A percentile compares a stretch with the other conserved stretches of the same genome.
Evolutionary conservation across 1,140 invertebrate species (phyloP).

Genomic region (Ips nitidus): DNA sequence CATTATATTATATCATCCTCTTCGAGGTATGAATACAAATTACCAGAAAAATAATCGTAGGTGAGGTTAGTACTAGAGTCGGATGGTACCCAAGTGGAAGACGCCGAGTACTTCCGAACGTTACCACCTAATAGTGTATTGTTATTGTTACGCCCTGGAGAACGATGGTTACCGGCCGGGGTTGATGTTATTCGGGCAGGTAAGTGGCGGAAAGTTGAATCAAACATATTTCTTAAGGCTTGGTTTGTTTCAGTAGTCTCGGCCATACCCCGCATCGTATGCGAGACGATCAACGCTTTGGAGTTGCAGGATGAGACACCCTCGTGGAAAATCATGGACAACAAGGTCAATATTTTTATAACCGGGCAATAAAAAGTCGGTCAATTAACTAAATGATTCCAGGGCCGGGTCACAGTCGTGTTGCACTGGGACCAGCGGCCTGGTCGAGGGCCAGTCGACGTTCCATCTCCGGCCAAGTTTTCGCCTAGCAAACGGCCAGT

Average conservation of each 20-base stretch:
- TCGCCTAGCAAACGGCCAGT: constrained; percentile 69
- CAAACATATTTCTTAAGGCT: constrained; percentile 12
- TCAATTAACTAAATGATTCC: background rate
- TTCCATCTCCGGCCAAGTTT: constrained; percentile 58
- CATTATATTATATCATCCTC: too few species aligned
- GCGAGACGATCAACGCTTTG: constrained; percentile 91
- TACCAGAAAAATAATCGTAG: background rate
- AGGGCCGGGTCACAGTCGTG: constrained; percentile 82
- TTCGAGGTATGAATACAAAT: too few species aligned
- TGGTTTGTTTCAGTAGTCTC: constrained; percentile 71
- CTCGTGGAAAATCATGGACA: constrained; percentile 97
- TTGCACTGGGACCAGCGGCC: constrained; percentile 87
- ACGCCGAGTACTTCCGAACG: constrained; percentile 91
- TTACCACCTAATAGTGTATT: constrained; percentile 88
- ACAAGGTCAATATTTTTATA: constrained; percentile 61
- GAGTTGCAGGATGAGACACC: constrained; percentile 92
- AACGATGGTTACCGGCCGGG: constrained; percentile 88
- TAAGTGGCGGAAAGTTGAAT: constrained; percentile 51
- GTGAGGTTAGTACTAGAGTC: constrained; percentile 87
- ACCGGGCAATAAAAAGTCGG: background rate
- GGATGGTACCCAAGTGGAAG: constrained; percentile 94
- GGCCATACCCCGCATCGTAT: constrained; percentile 93
- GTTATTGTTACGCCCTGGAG: constrained; percentile 80
- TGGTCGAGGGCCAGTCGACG: constrained; percentile 58
- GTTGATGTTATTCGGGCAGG: constrained; percentile 91